phyloP scores from a whole-genome alignment of 2,113 vertebrate species.

The Boulengeromyrus knoepffleri region DNA sequence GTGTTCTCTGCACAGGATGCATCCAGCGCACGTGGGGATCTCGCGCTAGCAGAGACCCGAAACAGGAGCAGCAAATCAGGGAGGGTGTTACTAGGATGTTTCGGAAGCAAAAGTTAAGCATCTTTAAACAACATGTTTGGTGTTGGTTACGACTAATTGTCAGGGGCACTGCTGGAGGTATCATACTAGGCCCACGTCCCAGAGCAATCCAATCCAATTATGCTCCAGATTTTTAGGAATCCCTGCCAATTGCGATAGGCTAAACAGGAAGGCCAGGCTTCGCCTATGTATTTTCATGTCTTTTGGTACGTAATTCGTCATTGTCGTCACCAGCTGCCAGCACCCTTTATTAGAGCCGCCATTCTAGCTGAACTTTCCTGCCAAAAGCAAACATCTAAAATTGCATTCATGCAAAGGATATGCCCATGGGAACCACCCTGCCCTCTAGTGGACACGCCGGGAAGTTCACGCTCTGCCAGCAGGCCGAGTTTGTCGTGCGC shows the following conservation, averaged over 20 bases:
- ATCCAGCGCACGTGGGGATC: too few relatives aligned
- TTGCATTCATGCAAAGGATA: neutral
- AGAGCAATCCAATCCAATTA: neutral
- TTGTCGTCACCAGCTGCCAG: neutral
- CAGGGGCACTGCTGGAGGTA: neutral
- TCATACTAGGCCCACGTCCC: too few relatives aligned
- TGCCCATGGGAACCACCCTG: neutral
- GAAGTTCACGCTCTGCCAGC: neutral
- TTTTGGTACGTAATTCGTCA: neutral
- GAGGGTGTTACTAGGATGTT: neutral
- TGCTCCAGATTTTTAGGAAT: neutral
- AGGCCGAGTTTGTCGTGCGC: constrained; percentile 46
- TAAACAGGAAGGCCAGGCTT: neutral
- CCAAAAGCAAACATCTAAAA: neutral
- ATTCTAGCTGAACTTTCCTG: neutral
- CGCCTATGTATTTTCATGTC: neutral
- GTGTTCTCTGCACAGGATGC: neutral
- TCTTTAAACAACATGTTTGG: neutral
- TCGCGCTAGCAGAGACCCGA: neutral
- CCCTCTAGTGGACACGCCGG: neutral
- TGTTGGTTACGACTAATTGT: neutral
- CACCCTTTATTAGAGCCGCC: neutral
- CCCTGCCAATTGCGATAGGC: neutral
- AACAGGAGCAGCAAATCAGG: neutral
- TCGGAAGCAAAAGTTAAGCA: neutral